Evolutionary conservation across 2,888 invertebrate species (phyloP).

Genomic region (Meloe dianella): DNA sequence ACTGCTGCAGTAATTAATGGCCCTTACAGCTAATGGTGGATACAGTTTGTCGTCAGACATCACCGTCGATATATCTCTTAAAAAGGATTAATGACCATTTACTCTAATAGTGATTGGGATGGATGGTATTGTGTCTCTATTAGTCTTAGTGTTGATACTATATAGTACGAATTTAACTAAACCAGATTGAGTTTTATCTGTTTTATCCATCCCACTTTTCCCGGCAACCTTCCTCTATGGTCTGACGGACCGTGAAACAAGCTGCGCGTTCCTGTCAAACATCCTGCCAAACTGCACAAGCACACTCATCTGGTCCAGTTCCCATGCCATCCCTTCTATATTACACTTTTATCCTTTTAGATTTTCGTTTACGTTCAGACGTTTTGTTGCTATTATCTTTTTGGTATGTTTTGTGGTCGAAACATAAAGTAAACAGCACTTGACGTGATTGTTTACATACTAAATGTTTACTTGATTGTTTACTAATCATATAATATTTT

Average conservation of each 20-base stretch:
- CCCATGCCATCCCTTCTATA: constrained; percentile 36
- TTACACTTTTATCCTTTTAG: constrained; percentile 12
- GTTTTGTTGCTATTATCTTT: background rate
- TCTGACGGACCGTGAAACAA: constrained; percentile 53
- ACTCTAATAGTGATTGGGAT: constrained; percentile 54
- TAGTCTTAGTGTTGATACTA: constrained; percentile 48
- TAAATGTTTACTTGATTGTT: constrained; percentile 11
- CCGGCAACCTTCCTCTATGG: constrained; percentile 49
- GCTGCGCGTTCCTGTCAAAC: constrained; percentile 51
- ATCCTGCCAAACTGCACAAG: constrained; percentile 45
- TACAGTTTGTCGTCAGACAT: constrained; percentile 40
- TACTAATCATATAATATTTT: constrained; percentile 12
- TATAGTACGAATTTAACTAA: constrained; percentile 39
- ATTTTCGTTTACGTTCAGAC: constrained; percentile 19
- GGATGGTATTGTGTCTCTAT: constrained; percentile 53
- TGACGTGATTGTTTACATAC: constrained; percentile 19
- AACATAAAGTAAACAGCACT: constrained; percentile 25
- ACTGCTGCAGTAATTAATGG: constrained; percentile 31
- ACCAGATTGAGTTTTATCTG: constrained; percentile 47
- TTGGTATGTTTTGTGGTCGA: constrained; percentile 1
- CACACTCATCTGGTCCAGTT: constrained; percentile 46
- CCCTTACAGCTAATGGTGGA: constrained; percentile 29
- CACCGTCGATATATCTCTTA: constrained; percentile 51
- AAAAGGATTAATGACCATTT: constrained; percentile 56
- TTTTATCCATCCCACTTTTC: constrained; percentile 39